Evolutionary conservation across 2,113 vertebrate genomes (phyloP).

Genomic region (Acanthisitta chloris): DNA sequence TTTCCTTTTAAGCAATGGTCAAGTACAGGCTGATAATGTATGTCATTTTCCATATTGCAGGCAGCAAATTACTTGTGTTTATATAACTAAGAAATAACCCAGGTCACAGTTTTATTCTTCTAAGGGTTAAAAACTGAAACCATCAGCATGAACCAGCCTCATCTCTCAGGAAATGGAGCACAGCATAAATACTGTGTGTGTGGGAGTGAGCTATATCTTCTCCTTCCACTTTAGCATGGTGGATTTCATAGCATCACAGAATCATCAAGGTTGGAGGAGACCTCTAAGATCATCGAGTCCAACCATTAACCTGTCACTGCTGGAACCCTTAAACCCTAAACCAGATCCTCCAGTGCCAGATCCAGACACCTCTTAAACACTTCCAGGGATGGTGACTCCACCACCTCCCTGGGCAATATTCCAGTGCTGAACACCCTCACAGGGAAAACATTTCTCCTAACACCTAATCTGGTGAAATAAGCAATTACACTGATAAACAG

Average conservation of each 20-base stretch:
- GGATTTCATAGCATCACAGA: too few relatives aligned
- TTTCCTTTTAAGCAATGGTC: not conserved
- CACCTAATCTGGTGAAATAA: not conserved
- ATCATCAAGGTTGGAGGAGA: too few relatives aligned
- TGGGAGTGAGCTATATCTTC: accelerated
- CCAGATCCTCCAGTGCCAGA: too few relatives aligned
- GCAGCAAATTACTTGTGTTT: not conserved
- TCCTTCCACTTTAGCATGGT: not conserved
- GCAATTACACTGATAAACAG: not conserved
- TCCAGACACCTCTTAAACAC: too few relatives aligned
- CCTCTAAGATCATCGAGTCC: too few relatives aligned
- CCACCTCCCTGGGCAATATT: too few relatives aligned
- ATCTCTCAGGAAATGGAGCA: not conserved
- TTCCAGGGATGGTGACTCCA: too few relatives aligned
- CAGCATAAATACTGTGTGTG: not conserved
- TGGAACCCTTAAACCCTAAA: too few relatives aligned
- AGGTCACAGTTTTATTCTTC: not conserved
- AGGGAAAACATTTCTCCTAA: too few relatives aligned
- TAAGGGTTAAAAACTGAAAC: not conserved
- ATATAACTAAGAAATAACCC: not conserved
- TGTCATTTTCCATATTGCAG: not conserved
- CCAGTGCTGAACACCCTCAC: too few relatives aligned
- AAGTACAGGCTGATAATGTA: not conserved
- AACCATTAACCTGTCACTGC: too few relatives aligned
- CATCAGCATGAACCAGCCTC: not conserved